These are phyloP conservation scores for Gila robusta DNA, from an alignment of 2,797 vertebrate species.

Conservation along the genomic window DNA sequence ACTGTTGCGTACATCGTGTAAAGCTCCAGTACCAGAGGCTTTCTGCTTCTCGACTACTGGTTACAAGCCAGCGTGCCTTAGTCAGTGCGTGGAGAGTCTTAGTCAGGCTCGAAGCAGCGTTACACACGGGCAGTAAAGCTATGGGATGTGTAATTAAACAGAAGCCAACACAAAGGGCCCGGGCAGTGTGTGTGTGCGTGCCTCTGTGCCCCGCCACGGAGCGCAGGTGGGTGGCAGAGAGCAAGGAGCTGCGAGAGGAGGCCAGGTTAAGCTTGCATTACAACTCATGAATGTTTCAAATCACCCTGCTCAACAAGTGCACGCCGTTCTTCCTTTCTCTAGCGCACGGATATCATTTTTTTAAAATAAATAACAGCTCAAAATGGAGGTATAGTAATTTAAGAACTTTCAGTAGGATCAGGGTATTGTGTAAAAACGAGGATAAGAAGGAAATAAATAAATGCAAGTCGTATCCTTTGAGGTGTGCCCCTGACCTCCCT, in stretches of 20 bases:
- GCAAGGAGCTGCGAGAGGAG: constrained; percentile 35
- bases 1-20: constrained; percentile 9
- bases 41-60: background rate
- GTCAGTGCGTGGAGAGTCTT: background rate
- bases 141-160: constrained; percentile 67
- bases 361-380: constrained; percentile 43
- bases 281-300: constrained; percentile 66
- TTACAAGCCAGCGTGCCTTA: background rate
- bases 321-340: constrained; percentile 51
- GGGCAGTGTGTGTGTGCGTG: constrained; percentile 36
- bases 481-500: constrained; percentile 73
- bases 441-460: constrained; percentile 57
- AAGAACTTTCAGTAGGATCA: constrained; percentile 60
- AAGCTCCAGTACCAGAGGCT: constrained; percentile 18
- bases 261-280: constrained; percentile 66
- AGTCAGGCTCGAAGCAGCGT: constrained; percentile 34
- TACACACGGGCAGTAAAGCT: constrained; percentile 56
- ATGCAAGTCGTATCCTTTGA: constrained; percentile 65
- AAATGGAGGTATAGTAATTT: constrained; percentile 59
- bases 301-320: constrained; percentile 61
- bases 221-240: constrained; percentile 42
- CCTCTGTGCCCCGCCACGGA: constrained; percentile 38
- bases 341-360: constrained; percentile 40
- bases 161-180: constrained; percentile 60
- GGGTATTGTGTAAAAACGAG: constrained; percentile 50